These are phyloP conservation scores for Neosilurus hyrtlii DNA, from an alignment of 2,797 vertebrate species.

Conservation along the genomic window DNA sequence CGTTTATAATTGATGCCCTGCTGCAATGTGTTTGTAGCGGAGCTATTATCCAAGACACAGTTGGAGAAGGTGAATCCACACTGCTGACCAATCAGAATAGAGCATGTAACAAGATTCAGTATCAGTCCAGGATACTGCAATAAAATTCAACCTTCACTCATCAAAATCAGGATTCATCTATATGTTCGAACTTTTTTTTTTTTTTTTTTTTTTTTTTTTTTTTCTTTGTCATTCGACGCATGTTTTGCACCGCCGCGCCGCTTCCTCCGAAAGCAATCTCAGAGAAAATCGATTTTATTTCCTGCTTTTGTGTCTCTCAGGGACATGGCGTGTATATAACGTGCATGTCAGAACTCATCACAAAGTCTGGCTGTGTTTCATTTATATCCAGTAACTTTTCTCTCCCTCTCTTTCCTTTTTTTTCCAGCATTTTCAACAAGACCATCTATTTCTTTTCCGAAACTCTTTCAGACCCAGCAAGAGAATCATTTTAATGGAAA, in stretches of 20 bases:
- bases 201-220: no score
- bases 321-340: neutral
- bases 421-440: neutral
- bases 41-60: neutral
- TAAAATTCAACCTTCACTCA: neutral
- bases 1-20: neutral
- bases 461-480: neutral
- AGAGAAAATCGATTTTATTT: neutral
- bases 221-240: neutral
- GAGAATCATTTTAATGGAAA: neutral
- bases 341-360: neutral
- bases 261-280: neutral
- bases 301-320: neutral
- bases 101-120: neutral
- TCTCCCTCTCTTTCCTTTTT: neutral
- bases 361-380: neutral
- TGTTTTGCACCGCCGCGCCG: neutral
- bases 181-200: neutral
- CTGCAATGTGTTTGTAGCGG: neutral
- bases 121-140: neutral
- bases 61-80: neutral
- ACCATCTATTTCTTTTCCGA: no score
- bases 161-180: neutral
- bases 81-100: neutral
- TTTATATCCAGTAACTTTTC: neutral